phyloP scores from a whole-genome alignment of 1,140 invertebrate genomes.

The Drosophila auraria region DNA sequence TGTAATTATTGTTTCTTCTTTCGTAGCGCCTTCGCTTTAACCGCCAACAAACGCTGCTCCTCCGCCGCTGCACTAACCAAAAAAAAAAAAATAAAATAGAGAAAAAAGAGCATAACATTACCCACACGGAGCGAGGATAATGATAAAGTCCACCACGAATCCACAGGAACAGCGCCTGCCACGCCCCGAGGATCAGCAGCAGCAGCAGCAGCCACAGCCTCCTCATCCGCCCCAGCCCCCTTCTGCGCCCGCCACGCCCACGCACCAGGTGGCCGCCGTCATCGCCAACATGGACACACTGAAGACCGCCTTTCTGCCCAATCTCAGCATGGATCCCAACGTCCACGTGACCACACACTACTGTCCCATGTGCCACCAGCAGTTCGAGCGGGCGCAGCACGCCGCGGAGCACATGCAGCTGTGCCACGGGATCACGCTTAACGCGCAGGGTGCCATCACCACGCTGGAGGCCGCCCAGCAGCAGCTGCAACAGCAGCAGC shows the following conservation, averaged over 20 bases:
- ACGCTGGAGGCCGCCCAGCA: conserved; percentile 62
- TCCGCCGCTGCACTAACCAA: conserved; percentile 43
- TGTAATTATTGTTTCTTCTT: conserved; percentile 45
- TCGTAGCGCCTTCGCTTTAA: conserved; percentile 45
- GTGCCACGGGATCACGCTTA: conserved; percentile 69
- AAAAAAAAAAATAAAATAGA: conserved; percentile 5
- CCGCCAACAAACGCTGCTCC: conserved; percentile 38
- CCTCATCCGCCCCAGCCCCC: conserved; percentile 48
- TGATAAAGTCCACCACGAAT: conserved; percentile 82
- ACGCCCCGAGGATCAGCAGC: conserved; percentile 74
- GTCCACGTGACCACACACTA: conserved; percentile 67
- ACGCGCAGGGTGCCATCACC: conserved; percentile 63
- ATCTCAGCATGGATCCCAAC: conserved; percentile 81
- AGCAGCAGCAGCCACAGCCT: conserved; percentile 39
- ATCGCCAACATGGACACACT: conserved; percentile 79
- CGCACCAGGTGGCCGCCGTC: conserved; percentile 67
- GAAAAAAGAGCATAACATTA: conserved; percentile 14
- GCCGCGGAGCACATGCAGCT: conserved; percentile 79
- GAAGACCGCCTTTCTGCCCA: conserved; percentile 82
- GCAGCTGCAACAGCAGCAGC: conserved; percentile 57
- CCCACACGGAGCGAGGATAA: conserved; percentile 60
- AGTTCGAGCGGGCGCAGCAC: conserved; percentile 74
- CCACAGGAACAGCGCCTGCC: conserved; percentile 84
- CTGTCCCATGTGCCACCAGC: conserved; percentile 81
- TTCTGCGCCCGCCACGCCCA: conserved; percentile 49